Conservation (phyloP, 1,140 invertebrate species). For the Hestina assimilis region DNA sequence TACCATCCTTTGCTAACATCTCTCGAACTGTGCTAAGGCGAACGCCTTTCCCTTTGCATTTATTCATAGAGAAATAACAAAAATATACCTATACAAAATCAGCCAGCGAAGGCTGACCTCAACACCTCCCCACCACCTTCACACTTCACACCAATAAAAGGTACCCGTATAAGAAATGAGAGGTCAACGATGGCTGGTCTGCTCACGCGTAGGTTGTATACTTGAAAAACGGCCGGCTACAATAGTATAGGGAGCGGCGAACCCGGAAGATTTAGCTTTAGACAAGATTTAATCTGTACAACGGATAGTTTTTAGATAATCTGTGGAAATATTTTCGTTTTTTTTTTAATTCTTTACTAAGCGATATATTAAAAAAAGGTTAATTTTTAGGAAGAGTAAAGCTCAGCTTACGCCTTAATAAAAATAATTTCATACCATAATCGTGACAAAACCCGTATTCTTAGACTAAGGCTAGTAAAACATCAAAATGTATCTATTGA, state of each 20-base stretch:
- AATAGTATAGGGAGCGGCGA: conserved; percentile 68
- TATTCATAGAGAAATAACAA: conserved; percentile 77
- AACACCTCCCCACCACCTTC: conserved; percentile 16
- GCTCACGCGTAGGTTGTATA: conserved; percentile 67
- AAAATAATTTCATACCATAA: too few species aligned
- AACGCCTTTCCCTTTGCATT: conserved; percentile 75
- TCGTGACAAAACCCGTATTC: too few species aligned
- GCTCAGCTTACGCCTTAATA: too few species aligned
- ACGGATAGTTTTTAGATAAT: conserved; percentile 48
- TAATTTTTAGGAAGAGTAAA: too few species aligned
- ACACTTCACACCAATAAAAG: conserved; percentile 21
- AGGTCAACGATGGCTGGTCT: conserved; percentile 42
- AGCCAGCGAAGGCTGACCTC: conserved; percentile 41
- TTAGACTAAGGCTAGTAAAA: too few species aligned
- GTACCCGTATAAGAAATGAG: conserved; percentile 24
- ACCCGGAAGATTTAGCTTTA: conserved; percentile 68
- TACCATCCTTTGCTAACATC: conserved; percentile 70
- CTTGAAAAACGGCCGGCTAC: conserved; percentile 72
- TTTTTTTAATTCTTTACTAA: background rate
- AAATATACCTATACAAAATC: conserved; percentile 67
- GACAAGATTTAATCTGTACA: conserved; percentile 65
- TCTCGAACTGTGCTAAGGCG: conserved; percentile 73
- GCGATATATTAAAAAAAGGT: too few species aligned
- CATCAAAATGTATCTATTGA: conserved; percentile 16
- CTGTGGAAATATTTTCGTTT: conserved; percentile 9